Base-by-base conservation (phyloP, 2,888 invertebrate species). In the Lepas anatifera region DNA sequence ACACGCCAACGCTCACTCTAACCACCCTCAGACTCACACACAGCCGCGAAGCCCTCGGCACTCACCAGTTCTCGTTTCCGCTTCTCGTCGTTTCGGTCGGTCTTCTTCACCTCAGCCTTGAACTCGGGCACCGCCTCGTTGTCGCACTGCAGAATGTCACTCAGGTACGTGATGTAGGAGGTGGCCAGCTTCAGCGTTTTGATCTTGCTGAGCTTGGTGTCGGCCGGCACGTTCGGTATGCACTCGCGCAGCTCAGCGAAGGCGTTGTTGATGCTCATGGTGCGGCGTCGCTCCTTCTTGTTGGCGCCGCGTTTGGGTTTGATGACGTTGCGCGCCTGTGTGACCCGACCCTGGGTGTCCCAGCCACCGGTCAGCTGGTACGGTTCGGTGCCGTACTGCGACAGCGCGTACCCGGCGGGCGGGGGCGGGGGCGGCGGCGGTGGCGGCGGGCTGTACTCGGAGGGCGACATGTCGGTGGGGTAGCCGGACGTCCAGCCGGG, bases 211-310 rank as follows among this genome's bases (percentile, higher is more conserved):
- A 96, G 81, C 81, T 96, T 97, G 0, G 96, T 97, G 78, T 97
- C 96, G 0, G 92, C 88, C 0, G 96, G 96, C 1, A 97, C 95
- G 77, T 96, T 95, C 0, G 97, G 97, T 76, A 97, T 97, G 79
- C 95, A 92, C 74, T 95, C 94, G 22, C 96, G 81, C 0, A 97
- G 83, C 77, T 93, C 92, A 0, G 93, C 89, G 79, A 96, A 97
- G 0, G 96, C 96, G 68, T 91, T 93, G 81, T 97, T 97, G 74
- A 97, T 97, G 75, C 92, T 93, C 78, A 92, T 90, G 0, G 96
- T 97, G 69, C 96, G 83, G 74, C 95, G 81, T 16, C 96, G 80
- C 78, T 97, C 96, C 79, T 97, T 97, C 81, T 94, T 94, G 80
- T 96, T 96, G 27, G 95, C 95, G 1, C 95, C 94, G 73, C 88